These are phyloP conservation scores for Cordilura impudica DNA, from an alignment of 2,888 invertebrate species.

Conservation along the genomic window DNA sequence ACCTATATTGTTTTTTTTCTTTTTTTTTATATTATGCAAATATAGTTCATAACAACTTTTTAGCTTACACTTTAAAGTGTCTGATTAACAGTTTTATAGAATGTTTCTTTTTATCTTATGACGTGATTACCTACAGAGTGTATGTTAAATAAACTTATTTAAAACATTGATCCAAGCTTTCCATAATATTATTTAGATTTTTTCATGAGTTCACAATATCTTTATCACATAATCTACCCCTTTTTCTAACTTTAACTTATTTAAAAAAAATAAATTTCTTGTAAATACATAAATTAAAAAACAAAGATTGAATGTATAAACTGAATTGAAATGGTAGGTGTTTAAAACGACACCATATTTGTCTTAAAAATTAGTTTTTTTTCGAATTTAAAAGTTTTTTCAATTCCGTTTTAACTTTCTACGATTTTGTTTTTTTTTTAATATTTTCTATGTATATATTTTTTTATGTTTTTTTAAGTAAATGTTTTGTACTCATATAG, in stretches of 20 bases:
- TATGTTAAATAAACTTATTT: not conserved
- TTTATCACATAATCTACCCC: not conserved
- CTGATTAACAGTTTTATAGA: no score
- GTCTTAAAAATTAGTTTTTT: no score
- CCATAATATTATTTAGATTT: not conserved
- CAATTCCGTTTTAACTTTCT: not conserved
- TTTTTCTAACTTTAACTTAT: not conserved
- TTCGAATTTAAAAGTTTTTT: no score
- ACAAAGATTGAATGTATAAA: not conserved
- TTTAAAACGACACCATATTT: no score
- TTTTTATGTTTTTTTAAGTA: conserved; percentile 17
- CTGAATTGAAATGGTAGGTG: not conserved
- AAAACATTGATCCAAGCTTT: conserved; percentile 2
- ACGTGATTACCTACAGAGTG: not conserved
- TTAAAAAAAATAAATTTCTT: not conserved
- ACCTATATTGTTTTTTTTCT: not conserved
- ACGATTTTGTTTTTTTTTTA: not conserved
- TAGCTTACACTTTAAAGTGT: no score
- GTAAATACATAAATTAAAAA: not conserved
- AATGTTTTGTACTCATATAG: conserved; percentile 28
- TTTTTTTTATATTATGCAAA: no score
- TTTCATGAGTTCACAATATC: not conserved
- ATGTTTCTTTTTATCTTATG: not conserved
- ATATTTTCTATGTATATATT: not conserved
- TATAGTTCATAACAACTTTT: no score